phyloP scores from a whole-genome alignment of 2,888 invertebrate species.

The Autographa gamma region DNA sequence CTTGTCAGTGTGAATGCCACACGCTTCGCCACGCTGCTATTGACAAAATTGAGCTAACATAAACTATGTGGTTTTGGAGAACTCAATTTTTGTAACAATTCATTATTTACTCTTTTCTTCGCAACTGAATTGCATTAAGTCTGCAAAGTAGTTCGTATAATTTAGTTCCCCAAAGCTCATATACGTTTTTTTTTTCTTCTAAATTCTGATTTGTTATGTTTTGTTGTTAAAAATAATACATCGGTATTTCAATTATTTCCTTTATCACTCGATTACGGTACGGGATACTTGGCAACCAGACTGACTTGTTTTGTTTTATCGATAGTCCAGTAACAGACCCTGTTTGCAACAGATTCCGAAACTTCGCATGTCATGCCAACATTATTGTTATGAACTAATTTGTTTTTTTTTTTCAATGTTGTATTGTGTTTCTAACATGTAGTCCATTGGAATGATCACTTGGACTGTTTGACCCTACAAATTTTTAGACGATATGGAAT shows the following conservation, averaged over 20 bases:
- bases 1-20: conserved; percentile 67
- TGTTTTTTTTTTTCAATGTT: conserved; percentile 68
- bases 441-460: conserved; percentile 73
- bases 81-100: conserved; percentile 22
- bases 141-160: not conserved
- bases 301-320: conserved; percentile 47
- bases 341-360: conserved; percentile 54
- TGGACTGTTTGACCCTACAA: conserved; percentile 69
- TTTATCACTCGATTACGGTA: conserved; percentile 39
- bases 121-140: not conserved
- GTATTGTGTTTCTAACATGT: conserved; percentile 72
- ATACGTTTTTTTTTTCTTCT: not conserved
- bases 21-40: conserved; percentile 67
- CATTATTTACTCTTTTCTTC: not conserved
- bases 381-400: conserved; percentile 66
- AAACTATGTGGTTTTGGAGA: conserved; percentile 25
- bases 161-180: not conserved
- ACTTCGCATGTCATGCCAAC: conserved; percentile 83
- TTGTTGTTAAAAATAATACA: not conserved
- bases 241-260: conserved; percentile 14
- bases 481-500: conserved; percentile 64
- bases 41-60: conserved; percentile 64
- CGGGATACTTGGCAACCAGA: conserved; percentile 50
- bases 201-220: not conserved
- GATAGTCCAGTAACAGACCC: conserved; percentile 43